Evolutionary conservation across 2,888 invertebrate species (phyloP), one percentile per base, ranked within the genome.

Genomic region (Eupeodes latifasciatus): DNA sequence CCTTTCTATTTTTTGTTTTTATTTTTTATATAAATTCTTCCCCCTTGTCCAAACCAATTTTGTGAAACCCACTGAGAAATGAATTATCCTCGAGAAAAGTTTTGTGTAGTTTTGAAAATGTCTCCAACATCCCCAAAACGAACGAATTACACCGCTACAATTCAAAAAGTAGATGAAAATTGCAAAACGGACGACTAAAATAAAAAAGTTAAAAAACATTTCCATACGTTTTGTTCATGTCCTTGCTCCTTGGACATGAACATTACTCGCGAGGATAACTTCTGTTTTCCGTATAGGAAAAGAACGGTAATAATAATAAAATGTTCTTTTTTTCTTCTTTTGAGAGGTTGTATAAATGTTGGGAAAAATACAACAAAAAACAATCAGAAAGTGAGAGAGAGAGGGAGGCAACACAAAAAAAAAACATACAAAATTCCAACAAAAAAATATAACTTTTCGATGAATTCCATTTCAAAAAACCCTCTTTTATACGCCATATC

Each of bases 221-320:
- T 88, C 81, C 88, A 88, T 88, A 88, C 75, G 88, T 84, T 88
- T 57, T 47, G 59, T 49, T 87, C 74, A 64, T 81, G 27, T 27
- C 27, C 27, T 27, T 27, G 27, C 27, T 27, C 85, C 85, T 88
- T 85, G 85, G 81, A 78, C 81, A 85, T 88, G 85, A 78, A 78
- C 81, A 85, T 88, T 88, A 88, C 88, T 88, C 88, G 88, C 88
- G 85, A 78, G 88, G 53, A 85, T 85, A 88, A 88, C 84, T 84
- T 85, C 88, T 88, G 85, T 88, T 88, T 84, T 85, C 85, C 78
- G 75, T 75, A 81, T 44, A 85, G 69, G 71, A 88, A 27, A 27
- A 85, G 88, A 88, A 85, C 69, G 84, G 84, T 75, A 88, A 88
- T 88, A 85, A 88, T 88, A 88, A 88, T 85, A 85, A 85, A 88